Base-by-base conservation (phyloP, 2,113 vertebrate species). In the Hydrochoerus hydrochaeris region DNA sequence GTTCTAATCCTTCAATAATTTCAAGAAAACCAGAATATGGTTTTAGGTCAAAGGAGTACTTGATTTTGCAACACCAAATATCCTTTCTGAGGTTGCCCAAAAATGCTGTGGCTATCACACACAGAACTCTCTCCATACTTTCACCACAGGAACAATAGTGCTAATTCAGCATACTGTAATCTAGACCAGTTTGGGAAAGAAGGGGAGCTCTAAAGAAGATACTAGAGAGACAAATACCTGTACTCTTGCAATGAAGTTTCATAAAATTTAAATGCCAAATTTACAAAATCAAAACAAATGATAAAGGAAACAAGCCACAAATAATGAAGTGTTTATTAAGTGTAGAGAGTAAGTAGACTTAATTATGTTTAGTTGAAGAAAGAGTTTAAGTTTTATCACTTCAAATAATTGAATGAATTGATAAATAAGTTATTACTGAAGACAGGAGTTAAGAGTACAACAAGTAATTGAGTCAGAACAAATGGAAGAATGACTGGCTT, bases 11-110 rank as follows among this genome's bases (percentile, higher is more conserved):
- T 96, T 94, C 85, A 96, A 77, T 95, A 96, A 97, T 97, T 96
- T 98, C 80, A 84, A 94, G 93, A 93, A 97, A 97, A 96, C 95
- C 94, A 97, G 82, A 94, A 84, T 93, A 95, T 93, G 67, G 80
- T 96, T 96, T 97, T 97, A 96, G 96, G 96, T 97, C 93, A 96
- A 93, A 96, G 84, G 88, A 97, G 73, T 62, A 84, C 93, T 97
- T 96, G 94, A 95, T 97, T 97, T 96, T 97, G 94, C 94, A 97
- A 96, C 81, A 91, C 86, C 91, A 97, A 93, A 32, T 94, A 91
- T 94, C 92, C 94, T 75, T 93, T 91, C 86, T 96, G 94, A 77
- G 93, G 96, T 96, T 97, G 96, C 83, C 24, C 78, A 97, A 77
- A 95, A 97, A 97, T 93, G 84, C 80, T 96, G 95, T 89, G 95